Evolutionary conservation across 2,113 vertebrate species (phyloP), one percentile per base, ranked within the genome.

Genomic region (Rostratula benghalensis): DNA sequence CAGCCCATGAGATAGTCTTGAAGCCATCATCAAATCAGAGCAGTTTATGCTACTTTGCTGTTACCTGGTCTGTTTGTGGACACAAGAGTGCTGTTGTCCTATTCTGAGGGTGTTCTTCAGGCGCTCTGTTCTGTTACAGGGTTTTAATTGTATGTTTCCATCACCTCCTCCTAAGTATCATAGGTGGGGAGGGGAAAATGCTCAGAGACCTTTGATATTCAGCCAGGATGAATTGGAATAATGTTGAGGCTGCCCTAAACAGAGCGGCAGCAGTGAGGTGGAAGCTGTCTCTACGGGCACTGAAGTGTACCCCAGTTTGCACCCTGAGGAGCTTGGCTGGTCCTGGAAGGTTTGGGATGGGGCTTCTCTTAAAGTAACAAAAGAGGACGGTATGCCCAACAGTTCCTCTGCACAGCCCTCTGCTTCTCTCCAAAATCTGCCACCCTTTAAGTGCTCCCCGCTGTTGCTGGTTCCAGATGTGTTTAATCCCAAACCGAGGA

Each of bases 361-460:
- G 60, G 16, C 71, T 95, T 89, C 65, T 69, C 60, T 86, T 92
- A 83, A 93, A 92, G 45, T 54, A n/a, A 41, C 33, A 81, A 39
- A 37, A 69, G 71, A 87, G n/a, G 60, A 54, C 11, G 22, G 1
- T 28, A 11, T 73, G 56, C 35, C 71, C 17, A 2, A 5, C 2
- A 25, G 21, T 69, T 90, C 41, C 33, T 71, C 23, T 41, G 11
- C 56, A 2, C 45, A 53, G 35, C 87, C 79, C 89, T 83, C 31
- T 35, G 82, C 92, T 90, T 89, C 6, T 1, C 82, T 93, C 54
- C 5, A 3, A 75, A 31, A 45, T 22, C 37, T 12, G 31, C 10
- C 82, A 7, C 69, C 76, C 93, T 94, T 90, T 39, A 68, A 87
- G 83, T 80, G 77, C 41, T 94, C 46, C 74, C 89, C 35, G 16